A percentile compares a stretch with the other conserved stretches of the same genome.
Conservation (phyloP, 2,797 vertebrate species). For the Myripristis murdjan region DNA sequence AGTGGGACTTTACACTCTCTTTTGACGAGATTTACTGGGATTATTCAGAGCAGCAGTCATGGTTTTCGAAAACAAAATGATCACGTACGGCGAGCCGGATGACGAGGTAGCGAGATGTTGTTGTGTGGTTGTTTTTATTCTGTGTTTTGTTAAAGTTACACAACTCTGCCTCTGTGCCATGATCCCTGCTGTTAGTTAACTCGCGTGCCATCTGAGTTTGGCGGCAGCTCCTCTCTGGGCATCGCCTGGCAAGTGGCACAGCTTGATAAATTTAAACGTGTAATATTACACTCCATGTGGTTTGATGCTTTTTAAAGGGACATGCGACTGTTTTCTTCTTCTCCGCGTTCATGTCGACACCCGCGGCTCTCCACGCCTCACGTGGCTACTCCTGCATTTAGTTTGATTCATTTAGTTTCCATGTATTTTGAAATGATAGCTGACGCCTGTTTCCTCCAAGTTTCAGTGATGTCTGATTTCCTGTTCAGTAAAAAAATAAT, state of each 20-base stretch:
- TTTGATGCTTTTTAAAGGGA: background rate
- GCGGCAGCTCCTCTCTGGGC: background rate
- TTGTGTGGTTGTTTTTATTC: background rate
- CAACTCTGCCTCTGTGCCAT: background rate
- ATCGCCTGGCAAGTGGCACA: background rate
- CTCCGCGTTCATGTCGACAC: background rate
- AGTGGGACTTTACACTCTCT: background rate
- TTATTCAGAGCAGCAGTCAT: conserved; percentile 57
- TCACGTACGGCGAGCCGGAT: conserved; percentile 74
- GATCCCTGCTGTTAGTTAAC: background rate
- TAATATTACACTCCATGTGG: background rate
- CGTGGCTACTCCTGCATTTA: background rate
- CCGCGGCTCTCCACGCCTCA: background rate
- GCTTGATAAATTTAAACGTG: background rate
- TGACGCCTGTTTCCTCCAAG: background rate
- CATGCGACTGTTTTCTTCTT: background rate
- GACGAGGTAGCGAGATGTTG: conserved; percentile 68
- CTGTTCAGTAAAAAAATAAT: too few relatives aligned
- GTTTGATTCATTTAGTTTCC: too few relatives aligned
- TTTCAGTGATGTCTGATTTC: too few relatives aligned
- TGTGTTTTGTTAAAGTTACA: conserved; percentile 1
- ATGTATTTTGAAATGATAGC: too few relatives aligned
- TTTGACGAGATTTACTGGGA: background rate
- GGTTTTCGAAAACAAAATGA: conserved; percentile 79
- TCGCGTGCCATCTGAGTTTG: background rate